phyloP scores from a whole-genome alignment of 2,797 vertebrate genomes.

The Picus viridis region DNA sequence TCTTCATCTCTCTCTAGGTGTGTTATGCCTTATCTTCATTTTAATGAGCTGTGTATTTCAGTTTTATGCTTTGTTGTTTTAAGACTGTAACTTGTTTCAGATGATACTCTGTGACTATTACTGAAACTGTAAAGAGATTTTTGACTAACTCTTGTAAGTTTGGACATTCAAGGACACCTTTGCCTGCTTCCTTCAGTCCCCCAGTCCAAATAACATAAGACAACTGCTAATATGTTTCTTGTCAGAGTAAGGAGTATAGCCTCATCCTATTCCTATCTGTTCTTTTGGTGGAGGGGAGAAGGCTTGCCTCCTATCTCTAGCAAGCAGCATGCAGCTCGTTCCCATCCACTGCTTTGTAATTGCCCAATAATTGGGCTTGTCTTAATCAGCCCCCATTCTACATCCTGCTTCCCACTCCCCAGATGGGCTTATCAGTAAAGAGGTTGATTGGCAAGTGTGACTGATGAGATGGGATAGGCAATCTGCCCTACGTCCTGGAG shows the following conservation, averaged over 20 bases:
- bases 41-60: neutral
- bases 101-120: neutral
- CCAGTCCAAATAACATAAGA: neutral
- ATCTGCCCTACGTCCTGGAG: constrained; percentile 1
- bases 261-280: neutral
- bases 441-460: constrained; percentile 60
- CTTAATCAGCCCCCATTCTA: neutral
- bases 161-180: neutral
- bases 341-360: constrained; percentile 35
- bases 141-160: neutral
- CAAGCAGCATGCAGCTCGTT: constrained; percentile 35
- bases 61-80: neutral
- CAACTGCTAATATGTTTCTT: neutral
- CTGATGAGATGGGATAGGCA: constrained; percentile 53
- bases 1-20: neutral
- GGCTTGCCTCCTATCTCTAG: constrained; percentile 29
- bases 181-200: neutral
- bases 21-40: neutral
- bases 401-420: constrained; percentile 41
- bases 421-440: constrained; percentile 5
- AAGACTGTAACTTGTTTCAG: neutral
- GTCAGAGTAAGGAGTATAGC: neutral
- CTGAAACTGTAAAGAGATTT: neutral
- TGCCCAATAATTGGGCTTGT: constrained; percentile 32
- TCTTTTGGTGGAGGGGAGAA: neutral